Evolutionary conservation across 2,888 invertebrate genomes (phyloP).

Genomic region (Bibio marci): DNA sequence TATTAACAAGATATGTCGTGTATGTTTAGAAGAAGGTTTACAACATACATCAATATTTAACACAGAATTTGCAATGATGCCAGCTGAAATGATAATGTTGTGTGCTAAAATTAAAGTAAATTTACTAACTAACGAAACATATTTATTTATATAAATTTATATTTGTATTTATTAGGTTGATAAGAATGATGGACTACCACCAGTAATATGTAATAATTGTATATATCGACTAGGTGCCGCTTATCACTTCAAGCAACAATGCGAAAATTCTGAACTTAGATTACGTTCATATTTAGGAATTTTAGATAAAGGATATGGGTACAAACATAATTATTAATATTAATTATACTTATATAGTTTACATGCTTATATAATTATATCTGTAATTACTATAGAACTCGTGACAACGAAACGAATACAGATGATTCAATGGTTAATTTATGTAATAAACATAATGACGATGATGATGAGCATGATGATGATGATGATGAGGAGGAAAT

Average conservation of each 20-base stretch:
- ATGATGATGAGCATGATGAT: constrained; percentile 1
- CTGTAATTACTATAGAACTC: constrained; percentile 30
- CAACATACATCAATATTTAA: constrained; percentile 38
- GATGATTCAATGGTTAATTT: constrained; percentile 21
- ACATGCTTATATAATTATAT: too few species aligned
- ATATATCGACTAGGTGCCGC: constrained; percentile 41
- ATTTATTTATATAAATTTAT: neutral
- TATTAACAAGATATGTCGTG: constrained; percentile 34
- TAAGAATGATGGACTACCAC: constrained; percentile 40
- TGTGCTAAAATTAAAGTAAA: constrained; percentile 38
- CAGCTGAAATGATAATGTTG: constrained; percentile 41
- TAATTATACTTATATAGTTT: too few species aligned
- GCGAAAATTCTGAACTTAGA: constrained; percentile 39
- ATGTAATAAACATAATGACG: neutral
- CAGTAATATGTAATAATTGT: constrained; percentile 43
- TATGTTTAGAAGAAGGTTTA: constrained; percentile 41
- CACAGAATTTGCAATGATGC: constrained; percentile 38
- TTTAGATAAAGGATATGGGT: constrained; percentile 21
- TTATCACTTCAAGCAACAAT: constrained; percentile 44
- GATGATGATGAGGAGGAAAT: neutral
- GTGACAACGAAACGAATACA: constrained; percentile 40
- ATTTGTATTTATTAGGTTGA: constrained; percentile 20
- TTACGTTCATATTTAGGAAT: constrained; percentile 39
- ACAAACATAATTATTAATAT: constrained; percentile 2
- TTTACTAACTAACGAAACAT: neutral